A percentile compares a stretch with the other conserved stretches of the same genome.
Evolutionary conservation across 2,113 vertebrate genomes (phyloP).

Genomic region (Proterorhinus semilunaris): DNA sequence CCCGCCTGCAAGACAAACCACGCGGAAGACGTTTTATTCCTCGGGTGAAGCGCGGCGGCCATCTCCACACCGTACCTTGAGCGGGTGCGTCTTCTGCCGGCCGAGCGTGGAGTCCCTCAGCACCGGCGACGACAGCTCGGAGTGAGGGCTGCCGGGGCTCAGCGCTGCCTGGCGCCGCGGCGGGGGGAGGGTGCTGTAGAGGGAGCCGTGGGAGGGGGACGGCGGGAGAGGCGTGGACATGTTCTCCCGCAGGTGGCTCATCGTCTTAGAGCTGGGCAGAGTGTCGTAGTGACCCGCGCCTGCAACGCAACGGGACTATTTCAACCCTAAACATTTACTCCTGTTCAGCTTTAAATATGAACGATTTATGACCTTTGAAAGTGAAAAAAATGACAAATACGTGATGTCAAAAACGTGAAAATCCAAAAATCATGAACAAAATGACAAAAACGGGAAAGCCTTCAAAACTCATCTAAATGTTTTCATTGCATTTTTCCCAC

Average conservation of each 20-base stretch:
- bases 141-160: constrained; percentile 63
- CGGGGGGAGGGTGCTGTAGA: constrained; percentile 84
- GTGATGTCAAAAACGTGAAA: too few species aligned
- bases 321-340: not conserved
- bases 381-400: too few species aligned
- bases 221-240: constrained; percentile 82
- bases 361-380: too few species aligned
- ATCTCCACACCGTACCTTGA: constrained; percentile 76
- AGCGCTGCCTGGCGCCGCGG: constrained; percentile 71
- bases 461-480: too few species aligned
- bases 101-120: constrained; percentile 84
- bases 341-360: too few species aligned
- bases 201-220: constrained; percentile 89
- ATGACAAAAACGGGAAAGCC: too few species aligned
- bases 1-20: constrained; percentile 73
- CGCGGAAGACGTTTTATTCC: not conserved
- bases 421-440: too few species aligned
- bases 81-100: constrained; percentile 76
- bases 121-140: constrained; percentile 83
- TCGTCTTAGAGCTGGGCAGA: constrained; percentile 84
- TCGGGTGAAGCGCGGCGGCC: too few species aligned
- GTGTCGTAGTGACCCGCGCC: constrained; percentile 78
- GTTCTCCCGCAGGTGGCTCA: constrained; percentile 84
- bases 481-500: too few species aligned
- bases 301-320: constrained; percentile 2